These are phyloP conservation scores for Entosphenus tridentatus DNA, from an alignment of 2,113 vertebrate genomes.

Conservation along the genomic window DNA sequence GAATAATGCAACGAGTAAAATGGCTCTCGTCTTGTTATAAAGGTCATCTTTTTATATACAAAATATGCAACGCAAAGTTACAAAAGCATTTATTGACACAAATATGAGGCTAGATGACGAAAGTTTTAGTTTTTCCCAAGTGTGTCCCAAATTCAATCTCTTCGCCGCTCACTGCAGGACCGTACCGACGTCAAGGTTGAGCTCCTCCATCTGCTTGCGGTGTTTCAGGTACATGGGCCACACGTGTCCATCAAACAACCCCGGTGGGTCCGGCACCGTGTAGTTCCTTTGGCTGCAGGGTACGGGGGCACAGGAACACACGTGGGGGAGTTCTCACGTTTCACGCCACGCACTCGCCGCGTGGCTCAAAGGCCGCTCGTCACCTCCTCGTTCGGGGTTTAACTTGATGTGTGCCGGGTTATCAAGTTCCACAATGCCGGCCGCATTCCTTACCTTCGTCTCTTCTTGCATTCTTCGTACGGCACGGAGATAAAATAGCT, in stretches of 20 bases:
- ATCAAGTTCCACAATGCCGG: not conserved
- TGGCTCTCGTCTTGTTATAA: no score
- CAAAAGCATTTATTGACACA: no score
- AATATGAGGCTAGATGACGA: no score
- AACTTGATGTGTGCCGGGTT: not conserved
- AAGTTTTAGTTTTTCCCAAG: no score
- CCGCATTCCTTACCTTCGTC: conserved; percentile 33
- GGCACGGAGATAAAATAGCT: conserved; percentile 64
- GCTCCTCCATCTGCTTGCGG: conserved; percentile 31
- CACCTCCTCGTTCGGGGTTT: not conserved
- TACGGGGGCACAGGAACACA: not conserved
- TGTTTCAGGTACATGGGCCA: conserved; percentile 87
- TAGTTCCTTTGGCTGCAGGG: conserved; percentile 50
- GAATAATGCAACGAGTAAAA: no score
- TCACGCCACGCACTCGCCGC: no score
- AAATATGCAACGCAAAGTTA: no score
- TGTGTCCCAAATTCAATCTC: no score
- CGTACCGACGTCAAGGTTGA: conserved; percentile 29
- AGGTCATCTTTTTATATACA: no score
- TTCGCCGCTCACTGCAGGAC: not conserved
- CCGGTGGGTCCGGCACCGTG: conserved; percentile 45
- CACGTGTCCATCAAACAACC: conserved; percentile 61
- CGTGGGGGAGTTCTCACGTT: no score
- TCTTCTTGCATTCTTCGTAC: conserved; percentile 55
- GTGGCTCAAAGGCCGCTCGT: no score